Conservation (phyloP, 2,797 vertebrate genomes). For the Oreochromis grahami region DNA sequence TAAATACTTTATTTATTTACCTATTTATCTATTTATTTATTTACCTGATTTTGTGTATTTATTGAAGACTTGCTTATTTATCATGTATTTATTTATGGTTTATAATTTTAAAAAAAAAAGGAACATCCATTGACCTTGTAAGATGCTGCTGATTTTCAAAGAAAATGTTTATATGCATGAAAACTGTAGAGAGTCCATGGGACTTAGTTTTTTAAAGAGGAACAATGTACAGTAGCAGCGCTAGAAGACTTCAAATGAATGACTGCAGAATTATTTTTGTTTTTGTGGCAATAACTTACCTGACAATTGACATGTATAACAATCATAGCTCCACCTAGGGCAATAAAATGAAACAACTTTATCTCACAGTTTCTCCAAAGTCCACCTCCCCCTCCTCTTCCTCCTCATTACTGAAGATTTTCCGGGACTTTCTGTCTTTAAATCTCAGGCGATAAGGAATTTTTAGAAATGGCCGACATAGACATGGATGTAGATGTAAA, state of each 20-base stretch:
- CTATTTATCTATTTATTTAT: constrained; percentile 71
- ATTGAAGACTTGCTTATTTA: constrained; percentile 67
- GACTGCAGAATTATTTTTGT: constrained; percentile 65
- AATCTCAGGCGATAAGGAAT: constrained; percentile 58
- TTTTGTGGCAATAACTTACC: constrained; percentile 79
- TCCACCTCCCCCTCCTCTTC: constrained; percentile 1
- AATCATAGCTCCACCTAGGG: constrained; percentile 77
- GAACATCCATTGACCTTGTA: constrained; percentile 82
- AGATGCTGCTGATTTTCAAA: constrained; percentile 86
- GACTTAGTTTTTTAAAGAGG: constrained; percentile 83
- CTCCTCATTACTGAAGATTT: constrained; percentile 13
- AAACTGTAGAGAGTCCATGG: constrained; percentile 82
- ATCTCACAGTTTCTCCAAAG: constrained; percentile 66
- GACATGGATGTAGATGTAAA: background rate
- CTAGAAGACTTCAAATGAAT: constrained; percentile 63
- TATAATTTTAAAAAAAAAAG: constrained; percentile 55
- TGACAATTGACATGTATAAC: constrained; percentile 77
- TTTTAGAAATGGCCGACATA: constrained; percentile 1
- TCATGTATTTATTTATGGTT: constrained; percentile 74
- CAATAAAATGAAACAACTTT: constrained; percentile 79
- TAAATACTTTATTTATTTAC: constrained; percentile 75
- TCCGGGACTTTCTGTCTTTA: constrained; percentile 22
- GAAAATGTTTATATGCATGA: constrained; percentile 89
- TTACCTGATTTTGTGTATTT: constrained; percentile 70
- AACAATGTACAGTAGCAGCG: constrained; percentile 79